Evolutionary conservation across 2,797 vertebrate genomes (phyloP).

Genomic region (Myiotriccus ornatus): DNA sequence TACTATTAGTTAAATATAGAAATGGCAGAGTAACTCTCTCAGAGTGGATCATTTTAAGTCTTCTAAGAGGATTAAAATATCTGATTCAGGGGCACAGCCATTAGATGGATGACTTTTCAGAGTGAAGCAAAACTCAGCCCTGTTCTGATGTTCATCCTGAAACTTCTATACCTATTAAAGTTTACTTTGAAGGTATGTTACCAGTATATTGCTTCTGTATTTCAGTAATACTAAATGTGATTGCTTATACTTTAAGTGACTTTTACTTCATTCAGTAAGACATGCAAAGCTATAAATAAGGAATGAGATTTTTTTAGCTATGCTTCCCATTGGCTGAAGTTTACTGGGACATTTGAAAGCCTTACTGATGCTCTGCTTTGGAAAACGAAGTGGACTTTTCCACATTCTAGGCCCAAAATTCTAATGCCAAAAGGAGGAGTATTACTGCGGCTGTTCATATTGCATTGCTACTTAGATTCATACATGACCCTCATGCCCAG

Average conservation of each 20-base stretch:
- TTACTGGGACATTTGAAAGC: neutral
- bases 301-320: neutral
- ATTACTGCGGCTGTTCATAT: neutral
- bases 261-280: neutral
- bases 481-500: neutral
- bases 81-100: conserved; percentile 24
- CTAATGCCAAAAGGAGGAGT: neutral
- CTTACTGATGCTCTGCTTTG: neutral
- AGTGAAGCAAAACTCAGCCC: neutral
- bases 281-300: conserved; percentile 27
- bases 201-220: neutral
- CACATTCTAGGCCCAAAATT: neutral
- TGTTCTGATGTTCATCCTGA: conserved; percentile 29
- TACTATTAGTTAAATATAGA: conserved; percentile 31
- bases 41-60: conserved; percentile 42
- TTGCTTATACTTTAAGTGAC: neutral
- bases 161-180: neutral
- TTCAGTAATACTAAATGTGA: neutral
- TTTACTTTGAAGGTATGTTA: conserved; percentile 20
- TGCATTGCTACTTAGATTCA: neutral
- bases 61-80: conserved; percentile 61
- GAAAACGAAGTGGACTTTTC: neutral
- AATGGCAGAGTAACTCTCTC: conserved; percentile 18
- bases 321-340: neutral
- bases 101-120: neutral